phyloP scores from a whole-genome alignment of 2,888 invertebrate genomes.

The Lumbricus terrestris region DNA sequence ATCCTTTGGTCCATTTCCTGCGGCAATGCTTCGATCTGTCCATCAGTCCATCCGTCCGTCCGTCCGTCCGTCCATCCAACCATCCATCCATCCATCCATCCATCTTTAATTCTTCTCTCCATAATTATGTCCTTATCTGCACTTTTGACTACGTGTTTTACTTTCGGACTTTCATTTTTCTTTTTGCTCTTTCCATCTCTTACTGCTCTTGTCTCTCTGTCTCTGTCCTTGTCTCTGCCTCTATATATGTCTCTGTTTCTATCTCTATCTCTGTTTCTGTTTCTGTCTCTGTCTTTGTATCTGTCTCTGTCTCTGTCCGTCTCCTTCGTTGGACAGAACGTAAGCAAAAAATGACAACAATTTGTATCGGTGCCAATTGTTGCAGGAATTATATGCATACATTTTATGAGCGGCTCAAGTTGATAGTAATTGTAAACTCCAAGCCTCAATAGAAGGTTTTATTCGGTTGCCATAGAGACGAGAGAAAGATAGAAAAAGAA shows the following conservation, averaged over 20 bases:
- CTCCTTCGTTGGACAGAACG: neutral
- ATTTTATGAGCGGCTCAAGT: too few relatives aligned
- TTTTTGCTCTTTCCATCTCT: too few relatives aligned
- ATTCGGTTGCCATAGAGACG: too few relatives aligned
- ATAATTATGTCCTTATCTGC: neutral
- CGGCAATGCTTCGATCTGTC: neutral
- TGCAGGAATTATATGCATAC: too few relatives aligned
- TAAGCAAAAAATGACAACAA: too few relatives aligned
- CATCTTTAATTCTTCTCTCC: neutral
- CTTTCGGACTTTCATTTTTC: neutral
- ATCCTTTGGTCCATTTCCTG: neutral
- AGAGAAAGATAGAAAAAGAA: too few relatives aligned
- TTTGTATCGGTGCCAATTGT: too few relatives aligned
- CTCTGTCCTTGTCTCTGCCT: neutral
- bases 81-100: neutral
- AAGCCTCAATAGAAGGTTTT: too few relatives aligned
- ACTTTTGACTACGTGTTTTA: neutral
- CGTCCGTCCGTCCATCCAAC: neutral
- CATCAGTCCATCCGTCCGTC: neutral
- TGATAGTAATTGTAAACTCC: too few relatives aligned
- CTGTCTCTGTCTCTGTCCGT: neutral
- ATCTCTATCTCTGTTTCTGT: neutral
- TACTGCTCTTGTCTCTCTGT: neutral
- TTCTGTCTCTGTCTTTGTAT: neutral
- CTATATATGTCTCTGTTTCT: neutral